Conservation (phyloP, 2,113 vertebrate genomes). For the Pogona vitticeps region DNA sequence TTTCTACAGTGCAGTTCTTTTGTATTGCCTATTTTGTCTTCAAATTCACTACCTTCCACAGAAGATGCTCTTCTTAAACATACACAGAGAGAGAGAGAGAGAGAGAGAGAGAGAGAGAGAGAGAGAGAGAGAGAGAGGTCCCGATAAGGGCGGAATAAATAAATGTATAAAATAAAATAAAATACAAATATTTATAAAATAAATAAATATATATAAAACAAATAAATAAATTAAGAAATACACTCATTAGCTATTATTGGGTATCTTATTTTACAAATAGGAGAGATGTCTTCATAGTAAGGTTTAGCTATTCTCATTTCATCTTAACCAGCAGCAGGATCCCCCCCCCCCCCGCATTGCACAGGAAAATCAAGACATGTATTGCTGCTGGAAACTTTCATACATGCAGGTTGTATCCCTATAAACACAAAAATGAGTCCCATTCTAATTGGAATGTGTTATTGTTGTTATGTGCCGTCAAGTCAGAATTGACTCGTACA, state of each 20-base stretch:
- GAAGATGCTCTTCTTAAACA: background rate
- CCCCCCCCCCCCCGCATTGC: no score
- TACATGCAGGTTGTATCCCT: background rate
- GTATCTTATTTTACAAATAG: fast-evolving
- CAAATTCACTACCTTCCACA: background rate
- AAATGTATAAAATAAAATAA: no score
- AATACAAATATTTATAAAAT: no score
- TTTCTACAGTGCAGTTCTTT: background rate
- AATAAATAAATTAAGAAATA: no score
- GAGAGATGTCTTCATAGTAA: constrained; percentile 23
- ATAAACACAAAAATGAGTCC: no score
- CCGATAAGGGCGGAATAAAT: no score
- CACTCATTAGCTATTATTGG: background rate
- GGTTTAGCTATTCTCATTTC: background rate
- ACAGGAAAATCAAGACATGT: background rate
- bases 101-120: background rate
- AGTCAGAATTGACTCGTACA: no score
- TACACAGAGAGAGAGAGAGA: background rate
- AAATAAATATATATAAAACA: no score
- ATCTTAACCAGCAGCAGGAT: background rate
- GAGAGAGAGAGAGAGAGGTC: background rate
- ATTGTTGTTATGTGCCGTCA: no score
- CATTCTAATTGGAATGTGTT: background rate
- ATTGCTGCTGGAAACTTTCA: background rate
- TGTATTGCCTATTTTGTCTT: background rate